phyloP scores from a whole-genome alignment of 2,888 invertebrate species.

The Nycteola revayana region DNA sequence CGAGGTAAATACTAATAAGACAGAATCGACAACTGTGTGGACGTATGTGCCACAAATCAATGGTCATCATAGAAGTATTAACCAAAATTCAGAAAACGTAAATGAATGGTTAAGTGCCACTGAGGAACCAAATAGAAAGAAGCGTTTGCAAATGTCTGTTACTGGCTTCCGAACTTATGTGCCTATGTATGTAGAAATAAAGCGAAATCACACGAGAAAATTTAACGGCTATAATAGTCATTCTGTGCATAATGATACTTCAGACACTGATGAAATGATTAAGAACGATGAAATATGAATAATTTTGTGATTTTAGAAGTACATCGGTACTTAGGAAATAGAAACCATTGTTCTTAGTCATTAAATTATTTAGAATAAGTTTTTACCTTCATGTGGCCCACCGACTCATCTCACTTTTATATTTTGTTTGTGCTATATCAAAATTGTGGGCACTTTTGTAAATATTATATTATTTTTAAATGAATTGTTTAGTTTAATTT shows the following conservation, averaged over 20 bases:
- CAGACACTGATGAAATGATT: neutral
- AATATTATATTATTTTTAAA: too few relatives aligned
- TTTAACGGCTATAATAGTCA: slow-evolving; percentile 11
- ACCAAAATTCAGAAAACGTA: slow-evolving; percentile 45
- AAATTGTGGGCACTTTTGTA: slow-evolving; percentile 37
- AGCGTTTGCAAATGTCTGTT: slow-evolving; percentile 51
- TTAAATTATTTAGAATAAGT: neutral
- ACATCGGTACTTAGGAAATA: too few relatives aligned
- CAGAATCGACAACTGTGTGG: slow-evolving; percentile 35
- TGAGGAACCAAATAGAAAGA: slow-evolving; percentile 54
- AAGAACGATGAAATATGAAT: slow-evolving; percentile 1
- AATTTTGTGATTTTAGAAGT: too few relatives aligned
- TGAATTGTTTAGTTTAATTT: too few relatives aligned
- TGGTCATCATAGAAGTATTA: slow-evolving; percentile 64
- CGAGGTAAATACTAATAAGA: slow-evolving; percentile 17
- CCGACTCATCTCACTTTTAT: slow-evolving; percentile 27
- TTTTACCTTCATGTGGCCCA: slow-evolving; percentile 36
- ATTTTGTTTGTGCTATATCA: slow-evolving; percentile 25
- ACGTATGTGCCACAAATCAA: slow-evolving; percentile 69
- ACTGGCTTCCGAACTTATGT: slow-evolving; percentile 49
- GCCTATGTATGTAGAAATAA: slow-evolving; percentile 66
- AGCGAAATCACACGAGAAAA: slow-evolving; percentile 50
- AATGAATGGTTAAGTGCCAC: slow-evolving; percentile 38
- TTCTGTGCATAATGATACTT: slow-evolving; percentile 4
- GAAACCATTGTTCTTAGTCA: too few relatives aligned